Evolutionary conservation across 1,140 invertebrate species (phyloP), one percentile per base, ranked within the genome.

Genomic region (Dendroctonus ponderosae): DNA sequence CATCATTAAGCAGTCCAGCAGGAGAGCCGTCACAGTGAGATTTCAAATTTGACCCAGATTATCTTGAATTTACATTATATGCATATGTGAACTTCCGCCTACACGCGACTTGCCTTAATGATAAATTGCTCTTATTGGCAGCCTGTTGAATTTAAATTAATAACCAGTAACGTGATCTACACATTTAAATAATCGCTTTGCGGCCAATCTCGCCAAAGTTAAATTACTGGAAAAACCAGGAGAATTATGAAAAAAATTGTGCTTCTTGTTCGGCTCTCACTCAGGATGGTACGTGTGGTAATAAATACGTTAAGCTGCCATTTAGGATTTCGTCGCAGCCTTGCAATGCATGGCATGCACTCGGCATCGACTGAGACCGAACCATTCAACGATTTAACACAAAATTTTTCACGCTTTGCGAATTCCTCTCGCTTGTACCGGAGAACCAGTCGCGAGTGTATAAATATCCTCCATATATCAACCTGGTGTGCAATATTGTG

Each of bases 91-190:
- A 62, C 59, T 62, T 62, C 59, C 59, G 59, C 59, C 59, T 40
- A 62, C 59, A 40, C 59, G 6, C 14, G 48, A 40, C 59, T 62
- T 62, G 14, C 26, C 48, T 62, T 52, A 62, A 62, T 62, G 59
- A 62, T 62, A 62, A 62, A 62, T 62, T 49, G 59, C n/a, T 62
- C 11, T 62, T 62, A 62, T 62, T 62, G 59, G 59, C 59, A 62
- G 49, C 59, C 39, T 26, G 42, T 43, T 62, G 49, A 40, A 62
- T 50, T 62, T 51, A 62, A 51, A 62, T 62, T 62, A 62, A 51
- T 52, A 41, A 62, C 12, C 41, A 12, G 59, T 52, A 51, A 62
- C 40, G 48, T 62, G 48, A 62, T 52, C n/a, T 58, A 43, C 46
- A 44, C 40, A 58, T 46, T 46, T 58, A 58, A 58, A 44, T 58